These are phyloP conservation scores for Pholis gunnellus DNA, from an alignment of 2,113 vertebrate species.

Conservation along the genomic window DNA sequence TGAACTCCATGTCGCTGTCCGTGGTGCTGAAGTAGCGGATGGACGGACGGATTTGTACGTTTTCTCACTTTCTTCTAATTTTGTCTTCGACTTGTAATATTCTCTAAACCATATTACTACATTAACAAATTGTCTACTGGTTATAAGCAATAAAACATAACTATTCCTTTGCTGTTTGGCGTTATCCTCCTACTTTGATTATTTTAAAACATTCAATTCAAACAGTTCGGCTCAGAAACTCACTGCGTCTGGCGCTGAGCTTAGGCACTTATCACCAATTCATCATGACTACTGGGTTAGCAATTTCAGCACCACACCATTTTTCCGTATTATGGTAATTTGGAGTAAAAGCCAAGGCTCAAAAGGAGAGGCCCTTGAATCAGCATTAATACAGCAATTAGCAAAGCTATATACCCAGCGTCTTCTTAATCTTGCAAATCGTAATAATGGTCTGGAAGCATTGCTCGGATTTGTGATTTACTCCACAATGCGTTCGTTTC, in stretches of 20 bases:
- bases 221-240: not conserved
- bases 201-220: not conserved
- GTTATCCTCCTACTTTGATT: not conserved
- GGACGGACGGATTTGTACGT: not conserved
- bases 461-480: constrained; percentile 47
- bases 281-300: not conserved
- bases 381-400: constrained; percentile 57
- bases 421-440: constrained; percentile 49
- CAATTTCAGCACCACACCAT: constrained; percentile 4
- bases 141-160: not conserved
- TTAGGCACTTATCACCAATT: constrained; percentile 6
- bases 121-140: not conserved
- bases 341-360: constrained; percentile 23
- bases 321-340: constrained; percentile 40
- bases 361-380: constrained; percentile 51
- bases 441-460: constrained; percentile 44
- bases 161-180: not conserved
- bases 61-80: not conserved
- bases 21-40: not conserved
- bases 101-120: not conserved
- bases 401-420: constrained; percentile 14
- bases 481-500: constrained; percentile 13
- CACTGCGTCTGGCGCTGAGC: not conserved
- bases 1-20: not conserved
- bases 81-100: not conserved